Conservation (phyloP, 2,797 vertebrate species). For the Bovichtus variegatus region DNA sequence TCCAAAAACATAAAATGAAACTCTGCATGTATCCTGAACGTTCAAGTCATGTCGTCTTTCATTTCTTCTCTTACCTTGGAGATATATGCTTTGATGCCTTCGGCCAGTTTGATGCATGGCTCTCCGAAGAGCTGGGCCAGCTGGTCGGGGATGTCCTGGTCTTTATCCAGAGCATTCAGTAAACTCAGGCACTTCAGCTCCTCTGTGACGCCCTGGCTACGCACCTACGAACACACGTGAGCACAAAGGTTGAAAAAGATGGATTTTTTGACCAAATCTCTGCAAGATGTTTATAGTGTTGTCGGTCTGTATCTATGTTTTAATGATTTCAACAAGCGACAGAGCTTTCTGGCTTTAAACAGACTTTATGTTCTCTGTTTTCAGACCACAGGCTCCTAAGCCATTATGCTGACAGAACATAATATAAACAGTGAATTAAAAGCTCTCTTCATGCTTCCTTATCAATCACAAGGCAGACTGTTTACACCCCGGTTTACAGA, state of each 20-base stretch:
- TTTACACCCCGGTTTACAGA: too few species aligned
- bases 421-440: not conserved
- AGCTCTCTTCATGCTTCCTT: too few species aligned
- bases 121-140: conserved; percentile 86
- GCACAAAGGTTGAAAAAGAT: not conserved
- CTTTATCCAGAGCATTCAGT: conserved; percentile 86
- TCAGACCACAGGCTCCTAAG: not conserved
- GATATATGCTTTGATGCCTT: conserved; percentile 90
- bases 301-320: not conserved
- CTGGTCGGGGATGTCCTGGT: conserved; percentile 86
- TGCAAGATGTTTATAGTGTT: not conserved
- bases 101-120: conserved; percentile 90
- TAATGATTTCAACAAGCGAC: too few species aligned
- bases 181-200: conserved; percentile 89
- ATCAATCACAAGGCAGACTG: not conserved
- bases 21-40: not conserved
- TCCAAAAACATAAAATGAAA: not conserved
- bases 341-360: not conserved
- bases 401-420: too few species aligned
- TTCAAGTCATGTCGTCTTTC: not conserved
- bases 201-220: conserved; percentile 86
- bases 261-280: too few species aligned
- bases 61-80: conserved; percentile 81
- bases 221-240: conserved; percentile 72
- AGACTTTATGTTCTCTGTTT: not conserved